Evolutionary conservation across 2,113 vertebrate species (phyloP).

Genomic region (Oreamnos americanus): DNA sequence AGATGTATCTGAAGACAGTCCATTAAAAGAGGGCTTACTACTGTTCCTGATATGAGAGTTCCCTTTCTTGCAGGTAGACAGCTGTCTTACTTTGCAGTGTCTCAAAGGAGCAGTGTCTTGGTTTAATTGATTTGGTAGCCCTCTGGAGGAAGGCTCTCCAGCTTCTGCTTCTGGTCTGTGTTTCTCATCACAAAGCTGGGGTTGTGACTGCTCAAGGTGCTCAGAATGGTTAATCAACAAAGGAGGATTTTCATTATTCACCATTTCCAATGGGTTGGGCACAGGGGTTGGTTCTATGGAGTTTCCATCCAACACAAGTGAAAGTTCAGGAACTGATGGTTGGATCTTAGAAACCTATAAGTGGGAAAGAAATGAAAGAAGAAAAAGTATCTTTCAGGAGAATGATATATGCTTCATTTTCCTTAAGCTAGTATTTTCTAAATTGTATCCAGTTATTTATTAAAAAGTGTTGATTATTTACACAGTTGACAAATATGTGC

Average conservation of each 20-base stretch:
- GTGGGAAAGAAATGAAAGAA: background rate
- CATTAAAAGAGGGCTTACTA: slow-evolving; percentile 2
- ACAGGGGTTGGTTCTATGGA: slow-evolving; percentile 75
- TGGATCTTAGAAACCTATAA: slow-evolving; percentile 85
- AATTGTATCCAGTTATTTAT: background rate
- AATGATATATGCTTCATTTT: background rate
- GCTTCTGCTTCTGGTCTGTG: slow-evolving; percentile 49
- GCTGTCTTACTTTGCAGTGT: slow-evolving; percentile 66
- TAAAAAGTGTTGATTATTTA: background rate
- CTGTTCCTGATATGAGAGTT: slow-evolving; percentile 53
- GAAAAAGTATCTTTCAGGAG: background rate
- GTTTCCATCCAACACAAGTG: slow-evolving; percentile 89
- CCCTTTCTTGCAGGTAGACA: slow-evolving; percentile 60
- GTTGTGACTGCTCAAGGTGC: background rate
- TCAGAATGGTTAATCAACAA: slow-evolving; percentile 48
- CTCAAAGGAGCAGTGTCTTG: slow-evolving; percentile 51
- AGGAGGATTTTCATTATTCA: slow-evolving; percentile 55
- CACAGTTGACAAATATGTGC: background rate
- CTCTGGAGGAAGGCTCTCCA: slow-evolving; percentile 72
- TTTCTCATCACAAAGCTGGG: slow-evolving; percentile 57
- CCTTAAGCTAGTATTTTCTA: background rate
- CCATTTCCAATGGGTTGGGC: slow-evolving; percentile 43
- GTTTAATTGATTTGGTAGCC: slow-evolving; percentile 59
- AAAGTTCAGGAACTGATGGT: slow-evolving; percentile 96
- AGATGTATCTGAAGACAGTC: slow-evolving; percentile 72